Base-by-base conservation (phyloP, 2,797 vertebrate species). In the Echiichthys vipera region DNA sequence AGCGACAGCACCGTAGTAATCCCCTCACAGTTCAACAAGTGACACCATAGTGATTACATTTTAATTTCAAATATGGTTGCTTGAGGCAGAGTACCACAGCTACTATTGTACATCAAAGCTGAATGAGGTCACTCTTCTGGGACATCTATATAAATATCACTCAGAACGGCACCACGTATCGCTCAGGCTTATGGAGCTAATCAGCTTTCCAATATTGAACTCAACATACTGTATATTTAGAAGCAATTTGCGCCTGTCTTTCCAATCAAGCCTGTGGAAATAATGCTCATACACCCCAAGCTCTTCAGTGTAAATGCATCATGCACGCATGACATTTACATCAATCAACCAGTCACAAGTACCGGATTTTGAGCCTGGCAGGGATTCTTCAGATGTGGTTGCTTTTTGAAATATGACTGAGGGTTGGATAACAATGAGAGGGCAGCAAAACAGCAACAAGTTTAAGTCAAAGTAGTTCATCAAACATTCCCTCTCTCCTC, bases 41-140 rank as follows among this genome's bases (percentile, higher is more conserved):
- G 46, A 71, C 8, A 25, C 68, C 11, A 74, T 55, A 32, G 37
- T 78, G 83, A 92, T 91, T 91, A 86, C 76, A 81, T 84, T 88
- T 89, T 80, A 74, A 90, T 90, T 89, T 88, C 47, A 57, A 71
- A 61, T 76, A n/a, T 46, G 20, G 50, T 62, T 62, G 76, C 85
- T 62, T 47, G 29, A 74, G 72, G 88, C 61, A 30, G 55, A 32
- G 42, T 7, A 45, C 20, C 25, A 53, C 58, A 30, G 47, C n/a
- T 42, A 62, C 65, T 43, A 70, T 37, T 54, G 36, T 37, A 71
- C 59, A 58, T 29, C 61, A 49, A 62, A 65, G 30, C 40, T 12
- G 54, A 88, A 81, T 61, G 68, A 84, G 77, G 65, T 78, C 81
- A 70, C 34, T 50, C 42, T 81, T 73, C 36, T 24, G 25, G 36